phyloP scores from a whole-genome alignment of 1,140 invertebrate genomes.

The Eurosta solidaginis region DNA sequence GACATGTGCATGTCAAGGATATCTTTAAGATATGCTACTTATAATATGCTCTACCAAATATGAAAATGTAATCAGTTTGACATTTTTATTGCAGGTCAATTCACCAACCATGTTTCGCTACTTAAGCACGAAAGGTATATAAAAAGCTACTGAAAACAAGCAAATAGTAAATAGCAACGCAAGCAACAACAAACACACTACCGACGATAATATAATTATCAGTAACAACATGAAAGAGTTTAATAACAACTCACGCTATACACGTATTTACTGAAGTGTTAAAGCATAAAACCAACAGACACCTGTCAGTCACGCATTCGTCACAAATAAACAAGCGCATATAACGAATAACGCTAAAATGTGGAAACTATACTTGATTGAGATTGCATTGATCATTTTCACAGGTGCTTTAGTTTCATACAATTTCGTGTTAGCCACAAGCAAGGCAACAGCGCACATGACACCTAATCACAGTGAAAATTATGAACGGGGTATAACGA shows the following conservation, averaged over 20 bases:
- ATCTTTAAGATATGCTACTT: background rate
- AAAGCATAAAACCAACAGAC: constrained; percentile 8
- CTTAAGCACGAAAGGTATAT: too few relatives aligned
- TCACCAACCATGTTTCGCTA: background rate
- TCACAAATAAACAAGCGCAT: background rate
- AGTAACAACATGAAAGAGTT: too few relatives aligned
- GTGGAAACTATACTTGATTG: background rate
- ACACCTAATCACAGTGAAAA: background rate
- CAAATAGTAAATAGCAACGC: background rate
- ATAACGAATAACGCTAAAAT: background rate
- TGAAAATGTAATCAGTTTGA: background rate
- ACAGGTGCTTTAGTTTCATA: background rate
- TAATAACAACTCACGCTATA: background rate
- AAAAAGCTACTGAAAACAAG: too few relatives aligned
- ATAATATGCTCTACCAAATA: background rate
- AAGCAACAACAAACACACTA: background rate
- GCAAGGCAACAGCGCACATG: background rate
- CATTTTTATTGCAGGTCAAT: background rate
- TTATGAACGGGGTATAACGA: background rate
- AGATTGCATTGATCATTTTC: background rate
- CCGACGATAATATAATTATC: background rate
- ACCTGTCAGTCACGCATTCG: background rate
- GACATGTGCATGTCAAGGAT: too few relatives aligned
- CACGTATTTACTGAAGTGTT: background rate
- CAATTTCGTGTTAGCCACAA: background rate